phyloP scores from a whole-genome alignment of 2,113 vertebrate genomes.

The Puffinus mauretanicus region DNA sequence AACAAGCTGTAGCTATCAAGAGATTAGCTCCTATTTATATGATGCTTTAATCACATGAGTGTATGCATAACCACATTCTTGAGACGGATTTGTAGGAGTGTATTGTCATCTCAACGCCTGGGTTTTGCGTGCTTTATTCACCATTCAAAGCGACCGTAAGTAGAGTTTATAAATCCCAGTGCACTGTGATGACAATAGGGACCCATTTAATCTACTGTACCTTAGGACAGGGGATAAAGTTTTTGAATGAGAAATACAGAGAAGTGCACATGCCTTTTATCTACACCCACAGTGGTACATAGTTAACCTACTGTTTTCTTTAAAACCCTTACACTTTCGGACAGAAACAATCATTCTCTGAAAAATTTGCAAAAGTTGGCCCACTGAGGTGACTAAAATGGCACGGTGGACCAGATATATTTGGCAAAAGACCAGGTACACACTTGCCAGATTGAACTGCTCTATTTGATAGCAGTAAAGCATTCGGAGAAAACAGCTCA shows the following conservation, averaged over 20 bases:
- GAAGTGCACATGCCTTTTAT: slow-evolving; percentile 43
- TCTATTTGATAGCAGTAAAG: background rate
- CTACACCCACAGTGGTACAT: slow-evolving; percentile 14
- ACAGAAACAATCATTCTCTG: slow-evolving; percentile 26
- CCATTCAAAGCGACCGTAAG: background rate
- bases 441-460: background rate
- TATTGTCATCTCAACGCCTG: background rate
- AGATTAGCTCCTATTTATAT: slow-evolving; percentile 61
- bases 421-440: slow-evolving; percentile 31
- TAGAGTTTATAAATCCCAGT: background rate
- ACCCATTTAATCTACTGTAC: slow-evolving; percentile 19
- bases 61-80: slow-evolving; percentile 48
- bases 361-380: background rate
- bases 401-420: slow-evolving; percentile 6
- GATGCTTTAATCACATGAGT: slow-evolving; percentile 51
- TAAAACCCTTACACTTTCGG: background rate
- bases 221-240: slow-evolving; percentile 29
- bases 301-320: background rate
- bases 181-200: background rate
- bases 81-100: background rate
- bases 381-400: slow-evolving; percentile 29
- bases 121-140: background rate
- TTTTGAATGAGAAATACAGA: slow-evolving; percentile 32
- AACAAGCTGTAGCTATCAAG: slow-evolving; percentile 57
- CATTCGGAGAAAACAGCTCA: background rate